These are phyloP conservation scores for Meganola albula DNA, from an alignment of 2,888 invertebrate genomes.

Conservation along the genomic window DNA sequence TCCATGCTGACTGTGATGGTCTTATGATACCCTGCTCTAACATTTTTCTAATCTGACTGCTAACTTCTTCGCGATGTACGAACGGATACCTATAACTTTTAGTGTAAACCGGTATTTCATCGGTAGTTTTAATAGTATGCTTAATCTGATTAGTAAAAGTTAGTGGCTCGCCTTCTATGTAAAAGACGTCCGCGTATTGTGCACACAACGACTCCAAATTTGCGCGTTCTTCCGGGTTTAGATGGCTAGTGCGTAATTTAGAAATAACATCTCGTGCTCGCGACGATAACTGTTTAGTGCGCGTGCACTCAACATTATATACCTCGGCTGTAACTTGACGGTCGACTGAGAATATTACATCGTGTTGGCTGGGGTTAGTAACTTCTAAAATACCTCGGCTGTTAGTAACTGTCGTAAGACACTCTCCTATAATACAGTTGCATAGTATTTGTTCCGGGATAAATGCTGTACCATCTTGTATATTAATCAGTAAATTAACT, in stretches of 20 bases:
- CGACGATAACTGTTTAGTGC: background rate
- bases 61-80: conserved; percentile 5
- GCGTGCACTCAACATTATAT: conserved; percentile 1
- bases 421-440: conserved; percentile 9
- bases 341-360: conserved; percentile 1
- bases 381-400: conserved; percentile 21
- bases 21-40: too few relatives aligned
- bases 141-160: conserved; percentile 1
- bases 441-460: conserved; percentile 6
- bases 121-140: conserved; percentile 1
- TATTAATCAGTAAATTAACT: conserved; percentile 17
- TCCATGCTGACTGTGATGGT: too few relatives aligned
- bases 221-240: background rate
- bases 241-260: background rate
- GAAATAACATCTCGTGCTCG: background rate
- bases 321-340: background rate
- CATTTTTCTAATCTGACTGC: conserved; percentile 5
- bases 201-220: background rate
- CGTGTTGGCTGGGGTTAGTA: conserved; percentile 17
- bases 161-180: background rate
- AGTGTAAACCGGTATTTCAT: conserved; percentile 3
- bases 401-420: conserved; percentile 21
- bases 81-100: conserved; percentile 6
- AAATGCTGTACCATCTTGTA: conserved; percentile 14
- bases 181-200: background rate